phyloP scores from a whole-genome alignment of 2,888 invertebrate species.

The Tromatobia lineatoria region DNA sequence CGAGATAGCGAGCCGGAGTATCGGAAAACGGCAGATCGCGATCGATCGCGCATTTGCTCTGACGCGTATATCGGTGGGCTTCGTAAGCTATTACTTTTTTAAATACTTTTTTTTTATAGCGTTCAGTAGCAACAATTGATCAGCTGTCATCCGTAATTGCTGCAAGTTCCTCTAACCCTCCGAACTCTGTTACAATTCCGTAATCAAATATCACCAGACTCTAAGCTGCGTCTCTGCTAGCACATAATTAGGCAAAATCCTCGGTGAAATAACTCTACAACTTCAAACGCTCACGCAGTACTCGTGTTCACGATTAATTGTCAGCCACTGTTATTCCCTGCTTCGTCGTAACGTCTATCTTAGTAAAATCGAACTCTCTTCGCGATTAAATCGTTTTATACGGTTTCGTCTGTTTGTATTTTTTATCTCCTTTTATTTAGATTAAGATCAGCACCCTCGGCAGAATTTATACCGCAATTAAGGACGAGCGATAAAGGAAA shows the following conservation, averaged over 20 bases:
- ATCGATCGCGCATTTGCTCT: constrained; percentile 37
- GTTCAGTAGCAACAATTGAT: constrained; percentile 65
- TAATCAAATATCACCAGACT: constrained; percentile 7
- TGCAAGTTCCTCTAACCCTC: constrained; percentile 34
- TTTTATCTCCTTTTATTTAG: constrained; percentile 37
- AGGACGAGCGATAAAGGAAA: constrained; percentile 69
- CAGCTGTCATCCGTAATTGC: constrained; percentile 63
- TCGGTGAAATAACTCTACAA: constrained; percentile 40
- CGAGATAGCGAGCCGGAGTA: constrained; percentile 35
- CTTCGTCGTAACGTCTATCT: constrained; percentile 48
- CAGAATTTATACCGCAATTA: constrained; percentile 69
- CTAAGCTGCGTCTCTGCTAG: constrained; percentile 21
- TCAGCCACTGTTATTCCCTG: constrained; percentile 42
- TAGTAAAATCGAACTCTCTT: constrained; percentile 63
- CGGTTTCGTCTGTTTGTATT: constrained; percentile 41
- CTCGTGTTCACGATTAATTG: constrained; percentile 35
- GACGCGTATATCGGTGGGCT: constrained; percentile 62
- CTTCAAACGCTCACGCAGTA: constrained; percentile 3
- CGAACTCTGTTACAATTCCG: constrained; percentile 28
- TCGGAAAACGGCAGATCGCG: constrained; percentile 10
- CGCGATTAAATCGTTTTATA: constrained; percentile 56
- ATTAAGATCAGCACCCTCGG: constrained; percentile 68
- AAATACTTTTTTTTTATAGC: constrained; percentile 33
- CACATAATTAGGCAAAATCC: constrained; percentile 54
- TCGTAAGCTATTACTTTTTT: constrained; percentile 61